These are phyloP conservation scores for Stictocephala bisonia DNA, from an alignment of 2,888 invertebrate genomes.

Conservation along the genomic window DNA sequence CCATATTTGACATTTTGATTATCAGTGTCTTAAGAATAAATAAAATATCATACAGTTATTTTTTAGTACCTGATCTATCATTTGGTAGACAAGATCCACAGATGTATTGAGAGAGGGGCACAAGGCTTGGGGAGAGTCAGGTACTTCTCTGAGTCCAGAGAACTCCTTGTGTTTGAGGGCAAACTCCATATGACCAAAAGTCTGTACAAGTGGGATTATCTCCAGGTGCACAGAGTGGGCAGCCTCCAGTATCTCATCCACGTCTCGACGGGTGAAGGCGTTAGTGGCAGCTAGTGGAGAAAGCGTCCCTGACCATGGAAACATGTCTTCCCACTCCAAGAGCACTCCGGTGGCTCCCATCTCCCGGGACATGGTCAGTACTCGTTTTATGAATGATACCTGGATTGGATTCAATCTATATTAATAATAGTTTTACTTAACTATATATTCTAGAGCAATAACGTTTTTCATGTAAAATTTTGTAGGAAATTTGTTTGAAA, in stretches of 20 bases:
- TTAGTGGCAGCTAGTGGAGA: slow-evolving; percentile 69
- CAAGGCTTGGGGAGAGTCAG: slow-evolving; percentile 75
- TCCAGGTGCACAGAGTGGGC: slow-evolving; percentile 71
- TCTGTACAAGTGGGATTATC: slow-evolving; percentile 80
- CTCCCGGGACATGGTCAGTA: slow-evolving; percentile 70
- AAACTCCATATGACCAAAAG: slow-evolving; percentile 82
- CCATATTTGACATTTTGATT: too few relatives aligned
- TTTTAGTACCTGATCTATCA: slow-evolving; percentile 79
- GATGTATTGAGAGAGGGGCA: slow-evolving; percentile 76
- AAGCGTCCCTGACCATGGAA: slow-evolving; percentile 75
- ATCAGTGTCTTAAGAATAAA: too few relatives aligned
- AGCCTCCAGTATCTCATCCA: slow-evolving; percentile 67
- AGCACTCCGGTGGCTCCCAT: slow-evolving; percentile 79
- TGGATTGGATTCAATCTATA: too few relatives aligned
- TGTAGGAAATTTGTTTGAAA: too few relatives aligned
- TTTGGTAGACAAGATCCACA: slow-evolving; percentile 71
- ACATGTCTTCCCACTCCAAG: slow-evolving; percentile 86
- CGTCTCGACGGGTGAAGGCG: slow-evolving; percentile 70
- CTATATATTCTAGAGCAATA: too few relatives aligned
- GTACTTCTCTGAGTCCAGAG: slow-evolving; percentile 73
- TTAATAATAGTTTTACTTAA: too few relatives aligned
- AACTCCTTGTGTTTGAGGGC: slow-evolving; percentile 75
- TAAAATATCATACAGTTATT: too few relatives aligned
- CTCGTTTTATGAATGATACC: slow-evolving; percentile 69
- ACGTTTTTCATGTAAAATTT: too few relatives aligned